Evolutionary conservation across 2,797 vertebrate species (phyloP).

Genomic region (Adelosebastes latens): DNA sequence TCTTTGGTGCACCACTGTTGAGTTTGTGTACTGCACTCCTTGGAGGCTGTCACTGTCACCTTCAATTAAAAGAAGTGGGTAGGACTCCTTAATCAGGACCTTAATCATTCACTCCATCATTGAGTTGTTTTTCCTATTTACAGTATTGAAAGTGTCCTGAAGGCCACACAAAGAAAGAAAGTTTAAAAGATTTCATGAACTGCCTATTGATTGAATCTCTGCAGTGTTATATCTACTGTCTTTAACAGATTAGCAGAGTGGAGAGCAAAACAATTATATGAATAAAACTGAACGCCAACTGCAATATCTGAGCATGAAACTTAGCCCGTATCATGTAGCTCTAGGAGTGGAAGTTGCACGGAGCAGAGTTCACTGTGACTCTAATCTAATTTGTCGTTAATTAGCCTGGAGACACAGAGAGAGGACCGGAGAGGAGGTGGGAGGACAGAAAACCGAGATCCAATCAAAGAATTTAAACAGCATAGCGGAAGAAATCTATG

Average conservation of each 20-base stretch:
- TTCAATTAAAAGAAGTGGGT: background rate
- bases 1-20: background rate
- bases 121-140: background rate
- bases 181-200: conserved; percentile 15
- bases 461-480: conserved; percentile 25
- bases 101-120: background rate
- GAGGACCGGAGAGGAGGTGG: conserved; percentile 1
- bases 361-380: conserved; percentile 33
- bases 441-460: conserved; percentile 8
- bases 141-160: background rate
- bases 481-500: conserved; percentile 5
- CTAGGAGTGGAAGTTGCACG: background rate
- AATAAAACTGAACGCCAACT: background rate
- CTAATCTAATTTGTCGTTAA: conserved; percentile 48
- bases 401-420: conserved; percentile 23
- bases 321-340: background rate
- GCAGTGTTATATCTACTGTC: background rate
- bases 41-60: background rate
- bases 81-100: background rate
- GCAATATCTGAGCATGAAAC: background rate
- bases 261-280: background rate
- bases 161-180: background rate
- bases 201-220: background rate
- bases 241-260: background rate
- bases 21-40: background rate